Percentiles rank a stretch among this genome's conserved stretches.
Evolutionary conservation across 2,888 invertebrate genomes (phyloP).

Genomic region (Eristalinus aeneus): DNA sequence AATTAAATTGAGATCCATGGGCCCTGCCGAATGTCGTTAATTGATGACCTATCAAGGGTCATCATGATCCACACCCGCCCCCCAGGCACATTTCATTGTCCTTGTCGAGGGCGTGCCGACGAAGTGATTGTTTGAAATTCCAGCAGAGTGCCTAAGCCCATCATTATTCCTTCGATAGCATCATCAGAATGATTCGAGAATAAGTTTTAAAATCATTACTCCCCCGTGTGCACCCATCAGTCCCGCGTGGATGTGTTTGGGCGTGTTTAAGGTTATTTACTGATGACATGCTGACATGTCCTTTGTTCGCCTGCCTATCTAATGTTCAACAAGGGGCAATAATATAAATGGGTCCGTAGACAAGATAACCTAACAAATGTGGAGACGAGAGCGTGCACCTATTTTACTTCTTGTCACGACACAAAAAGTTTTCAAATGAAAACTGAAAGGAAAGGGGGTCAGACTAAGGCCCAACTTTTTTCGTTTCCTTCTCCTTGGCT

Average conservation of each 20-base stretch:
- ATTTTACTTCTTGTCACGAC: neutral
- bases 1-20: neutral
- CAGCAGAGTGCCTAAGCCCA: slow-evolving; percentile 18
- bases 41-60: neutral
- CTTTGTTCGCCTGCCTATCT: neutral
- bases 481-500: neutral
- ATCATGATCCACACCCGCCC: neutral
- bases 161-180: slow-evolving; percentile 29
- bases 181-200: slow-evolving; percentile 23
- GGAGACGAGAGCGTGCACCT: neutral
- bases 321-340: neutral
- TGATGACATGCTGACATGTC: neutral
- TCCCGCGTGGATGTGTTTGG: neutral
- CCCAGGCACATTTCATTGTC: neutral
- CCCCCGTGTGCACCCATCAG: neutral
- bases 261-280: neutral
- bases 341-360: neutral
- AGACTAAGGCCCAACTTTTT: neutral
- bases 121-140: slow-evolving; percentile 11
- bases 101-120: neutral
- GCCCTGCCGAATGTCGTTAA: slow-evolving; percentile 17
- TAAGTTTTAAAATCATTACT: slow-evolving; percentile 21
- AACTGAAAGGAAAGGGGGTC: neutral
- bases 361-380: neutral
- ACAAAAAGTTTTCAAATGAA: neutral